Base-by-base conservation (phyloP, 2,888 invertebrate species). In the Branchinecta sandiegonensis region DNA sequence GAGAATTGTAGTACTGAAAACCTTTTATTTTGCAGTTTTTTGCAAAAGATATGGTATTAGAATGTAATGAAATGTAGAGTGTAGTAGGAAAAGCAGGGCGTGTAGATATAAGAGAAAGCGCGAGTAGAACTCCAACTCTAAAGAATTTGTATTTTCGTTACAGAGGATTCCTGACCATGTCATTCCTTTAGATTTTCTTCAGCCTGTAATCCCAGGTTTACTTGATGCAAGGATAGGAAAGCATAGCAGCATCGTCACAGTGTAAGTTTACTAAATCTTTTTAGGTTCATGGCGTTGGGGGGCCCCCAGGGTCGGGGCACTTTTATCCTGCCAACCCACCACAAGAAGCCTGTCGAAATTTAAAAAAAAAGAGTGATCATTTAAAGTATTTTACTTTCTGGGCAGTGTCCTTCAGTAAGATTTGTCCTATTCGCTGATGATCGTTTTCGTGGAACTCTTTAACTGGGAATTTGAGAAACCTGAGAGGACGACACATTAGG, bases 161-260 rank as follows among this genome's bases (percentile, higher is more conserved):
- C 69, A 74, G 74, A 64, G 70, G 48, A 70, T 73, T 17, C 75
- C 74, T n/a, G 74, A 75, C 69, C 75, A 74, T 69, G 71, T 74
- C 47, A 70, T 75, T 23, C 75, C 75, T 10, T 65, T 71, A 9
- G 70, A 73, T 12, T 73, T 75, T 63, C 75, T 75, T 71, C 71
- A 74, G 12, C 75, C 74, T 1, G 74, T 73, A 71, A 73, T 74
- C 46, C 74, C 74, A 13, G 74, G 74, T 9, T 70, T 70, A 13
- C 66, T 70, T 17, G 69, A 71, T 46, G 70, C 67, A 50, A 69
- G 69, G 4, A 74, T 74, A 70, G 74, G 75, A 10, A 76, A 75
- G 68, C 83, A 83, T 74, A 79, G 78, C 71, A 83, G 83, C 70
- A 71, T 82, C 68, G 78, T 83, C 68, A 83, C 83, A 7, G 81